Conservation (phyloP, 2,797 vertebrate genomes). For the Octomys mimax region DNA sequence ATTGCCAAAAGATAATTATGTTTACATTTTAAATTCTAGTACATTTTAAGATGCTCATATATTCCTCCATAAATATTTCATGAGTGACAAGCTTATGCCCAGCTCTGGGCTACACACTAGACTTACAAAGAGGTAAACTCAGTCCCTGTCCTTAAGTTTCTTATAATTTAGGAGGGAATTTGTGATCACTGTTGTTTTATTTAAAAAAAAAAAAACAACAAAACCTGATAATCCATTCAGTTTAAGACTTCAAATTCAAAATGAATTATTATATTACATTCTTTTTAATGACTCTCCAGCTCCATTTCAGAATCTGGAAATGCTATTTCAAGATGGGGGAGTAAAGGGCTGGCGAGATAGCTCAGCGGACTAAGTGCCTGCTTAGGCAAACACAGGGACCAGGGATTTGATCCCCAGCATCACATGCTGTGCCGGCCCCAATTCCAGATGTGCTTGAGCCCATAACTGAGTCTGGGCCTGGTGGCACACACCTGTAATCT, state of each 20-base stretch:
- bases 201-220: not conserved
- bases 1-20: not conserved
- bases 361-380: too few species aligned
- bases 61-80: slow-evolving; percentile 14
- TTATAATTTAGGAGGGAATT: not conserved
- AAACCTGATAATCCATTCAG: not conserved
- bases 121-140: not conserved
- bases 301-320: not conserved
- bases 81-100: not conserved
- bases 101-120: not conserved
- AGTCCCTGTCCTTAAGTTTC: not conserved
- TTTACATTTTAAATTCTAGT: slow-evolving; percentile 51
- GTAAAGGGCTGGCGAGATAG: not conserved
- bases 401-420: too few species aligned
- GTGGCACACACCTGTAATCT: too few species aligned
- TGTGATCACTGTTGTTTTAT: not conserved
- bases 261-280: slow-evolving; percentile 45
- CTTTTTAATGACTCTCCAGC: slow-evolving; percentile 44
- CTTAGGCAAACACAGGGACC: too few species aligned
- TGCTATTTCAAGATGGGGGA: slow-evolving; percentile 3
- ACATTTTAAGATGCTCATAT: slow-evolving; percentile 19
- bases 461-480: too few species aligned
- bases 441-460: too few species aligned
- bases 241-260: slow-evolving; percentile 59
- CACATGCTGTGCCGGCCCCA: too few species aligned